A percentile compares a stretch with the other conserved stretches of the same genome.
phyloP scores from a whole-genome alignment of 2,113 vertebrate genomes.

The human region GRCh38 chr9:24940501-24941000 shows the following conservation, averaged over 20 bases:
- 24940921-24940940: background rate
- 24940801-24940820: background rate
- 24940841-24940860: background rate
- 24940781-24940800: background rate
- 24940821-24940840: background rate
- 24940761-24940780: background rate
- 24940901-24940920: background rate
- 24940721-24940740: too few relatives aligned
- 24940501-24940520: too few relatives aligned
- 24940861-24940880: background rate
- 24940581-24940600: too few relatives aligned
- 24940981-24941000: background rate
- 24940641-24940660: too few relatives aligned
- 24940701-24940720: too few relatives aligned
- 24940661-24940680: too few relatives aligned
- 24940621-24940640: too few relatives aligned
- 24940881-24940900: background rate
- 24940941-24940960: background rate
- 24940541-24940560: too few relatives aligned
- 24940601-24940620: too few relatives aligned
- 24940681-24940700: too few relatives aligned
- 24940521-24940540: too few relatives aligned
- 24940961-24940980: background rate
- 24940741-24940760: background rate
- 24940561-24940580: too few relatives aligned